phyloP scores from a whole-genome alignment of 2,888 invertebrate genomes.

The Thymelicus sylvestris region DNA sequence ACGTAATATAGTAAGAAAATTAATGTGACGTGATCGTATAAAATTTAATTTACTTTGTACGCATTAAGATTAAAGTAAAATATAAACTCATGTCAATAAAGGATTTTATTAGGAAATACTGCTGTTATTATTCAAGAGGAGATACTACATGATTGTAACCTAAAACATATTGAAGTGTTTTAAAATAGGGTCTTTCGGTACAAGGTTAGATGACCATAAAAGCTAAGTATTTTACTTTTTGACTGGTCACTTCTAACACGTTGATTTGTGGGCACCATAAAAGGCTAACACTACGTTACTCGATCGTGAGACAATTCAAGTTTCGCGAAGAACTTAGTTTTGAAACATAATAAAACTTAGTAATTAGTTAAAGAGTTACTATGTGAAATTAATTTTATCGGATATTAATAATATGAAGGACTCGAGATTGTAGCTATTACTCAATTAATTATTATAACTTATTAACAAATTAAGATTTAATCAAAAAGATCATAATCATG shows the following conservation, averaged over 20 bases:
- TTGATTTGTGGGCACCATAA: constrained; percentile 32
- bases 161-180: not conserved
- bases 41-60: no score
- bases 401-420: no score
- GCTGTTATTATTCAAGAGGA: not conserved
- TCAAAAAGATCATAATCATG: no score
- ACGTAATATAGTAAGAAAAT: no score
- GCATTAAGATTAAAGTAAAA: no score
- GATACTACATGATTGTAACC: not conserved
- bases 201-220: constrained; percentile 24
- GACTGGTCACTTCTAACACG: constrained; percentile 19
- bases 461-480: no score
- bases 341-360: not conserved
- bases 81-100: not conserved
- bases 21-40: no score
- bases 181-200: constrained; percentile 7
- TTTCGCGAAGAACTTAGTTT: not conserved
- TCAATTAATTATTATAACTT: no score
- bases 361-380: not conserved
- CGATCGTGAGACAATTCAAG: constrained; percentile 28
- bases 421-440: no score
- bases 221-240: constrained; percentile 18
- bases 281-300: constrained; percentile 15
- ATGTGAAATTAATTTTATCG: no score
- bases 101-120: not conserved